These are phyloP conservation scores for Drosophila subpulchrella DNA, from an alignment of 1,140 invertebrate genomes.

Conservation along the genomic window DNA sequence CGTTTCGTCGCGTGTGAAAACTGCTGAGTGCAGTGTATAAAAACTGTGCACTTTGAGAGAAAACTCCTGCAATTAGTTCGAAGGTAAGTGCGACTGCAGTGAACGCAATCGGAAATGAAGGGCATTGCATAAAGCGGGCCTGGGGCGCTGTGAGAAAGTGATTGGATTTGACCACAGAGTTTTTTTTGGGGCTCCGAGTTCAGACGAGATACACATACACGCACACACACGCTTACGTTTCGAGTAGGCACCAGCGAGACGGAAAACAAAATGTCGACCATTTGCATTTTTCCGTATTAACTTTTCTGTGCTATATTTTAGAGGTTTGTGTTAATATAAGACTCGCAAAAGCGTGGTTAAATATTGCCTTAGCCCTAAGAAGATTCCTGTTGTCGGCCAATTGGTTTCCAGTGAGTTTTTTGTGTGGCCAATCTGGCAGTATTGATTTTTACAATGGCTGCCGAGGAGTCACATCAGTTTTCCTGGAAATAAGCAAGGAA, in stretches of 20 bases:
- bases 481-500: constrained; percentile 15
- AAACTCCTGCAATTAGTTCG: constrained; percentile 30
- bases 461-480: constrained; percentile 28
- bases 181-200: constrained; percentile 51
- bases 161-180: constrained; percentile 6
- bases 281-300: constrained; percentile 59
- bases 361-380: neutral
- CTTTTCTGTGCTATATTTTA: constrained; percentile 47
- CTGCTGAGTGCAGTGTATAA: constrained; percentile 45
- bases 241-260: constrained; percentile 72
- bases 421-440: constrained; percentile 48
- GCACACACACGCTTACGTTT: constrained; percentile 49
- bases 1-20: constrained; percentile 74
- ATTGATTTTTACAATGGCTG: constrained; percentile 79
- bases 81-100: constrained; percentile 55
- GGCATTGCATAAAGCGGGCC: neutral
- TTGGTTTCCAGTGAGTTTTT: constrained; percentile 9
- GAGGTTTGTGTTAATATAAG: constrained; percentile 12
- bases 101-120: neutral
- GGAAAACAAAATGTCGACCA: constrained; percentile 82
- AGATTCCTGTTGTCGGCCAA: neutral
- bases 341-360: neutral
- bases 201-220: constrained; percentile 57
- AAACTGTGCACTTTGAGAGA: constrained; percentile 64
- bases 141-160: neutral